Percentiles rank a stretch among this genome's conserved stretches.
These are phyloP conservation scores for Polylopha cassiicola DNA, from an alignment of 2,888 invertebrate species.

Conservation along the genomic window DNA sequence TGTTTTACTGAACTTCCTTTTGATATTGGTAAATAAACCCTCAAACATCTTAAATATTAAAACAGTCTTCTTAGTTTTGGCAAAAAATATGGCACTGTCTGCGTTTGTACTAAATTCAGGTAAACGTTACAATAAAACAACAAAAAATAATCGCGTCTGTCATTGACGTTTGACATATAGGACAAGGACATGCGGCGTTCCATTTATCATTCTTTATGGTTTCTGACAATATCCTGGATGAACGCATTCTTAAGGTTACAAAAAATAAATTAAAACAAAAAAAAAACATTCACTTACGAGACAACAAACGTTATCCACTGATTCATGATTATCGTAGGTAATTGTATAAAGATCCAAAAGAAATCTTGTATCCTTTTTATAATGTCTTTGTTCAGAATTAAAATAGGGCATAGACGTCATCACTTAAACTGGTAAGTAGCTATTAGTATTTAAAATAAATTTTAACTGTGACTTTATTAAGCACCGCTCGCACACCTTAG, in stretches of 20 bases:
- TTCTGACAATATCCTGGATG: slow-evolving; percentile 3
- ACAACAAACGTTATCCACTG: slow-evolving; percentile 83
- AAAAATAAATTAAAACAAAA: slow-evolving; percentile 14
- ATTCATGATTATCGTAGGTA: slow-evolving; percentile 89
- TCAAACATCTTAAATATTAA: slow-evolving; percentile 67
- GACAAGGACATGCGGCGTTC: slow-evolving; percentile 53
- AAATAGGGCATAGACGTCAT: slow-evolving; percentile 75
- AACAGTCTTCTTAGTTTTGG: slow-evolving; percentile 65
- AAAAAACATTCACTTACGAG: slow-evolving; percentile 69
- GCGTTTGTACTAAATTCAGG: slow-evolving; percentile 7
- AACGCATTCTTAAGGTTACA: not conserved
- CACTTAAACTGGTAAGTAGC: slow-evolving; percentile 32
- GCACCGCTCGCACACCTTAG: slow-evolving; percentile 40
- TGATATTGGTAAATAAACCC: slow-evolving; percentile 61
- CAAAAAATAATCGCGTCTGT: slow-evolving; percentile 43
- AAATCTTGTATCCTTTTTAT: slow-evolving; percentile 91
- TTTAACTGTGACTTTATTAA: slow-evolving; percentile 22
- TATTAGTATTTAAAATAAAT: slow-evolving; percentile 27
- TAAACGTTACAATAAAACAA: slow-evolving; percentile 23
- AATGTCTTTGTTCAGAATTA: slow-evolving; percentile 82
- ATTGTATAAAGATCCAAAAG: slow-evolving; percentile 90
- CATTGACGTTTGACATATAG: slow-evolving; percentile 66
- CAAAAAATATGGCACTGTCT: slow-evolving; percentile 56
- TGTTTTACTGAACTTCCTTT: slow-evolving; percentile 61
- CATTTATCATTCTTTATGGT: slow-evolving; percentile 35